Evolutionary conservation across 2,888 invertebrate species (phyloP).

Genomic region (Caenorhabditis sinica): DNA sequence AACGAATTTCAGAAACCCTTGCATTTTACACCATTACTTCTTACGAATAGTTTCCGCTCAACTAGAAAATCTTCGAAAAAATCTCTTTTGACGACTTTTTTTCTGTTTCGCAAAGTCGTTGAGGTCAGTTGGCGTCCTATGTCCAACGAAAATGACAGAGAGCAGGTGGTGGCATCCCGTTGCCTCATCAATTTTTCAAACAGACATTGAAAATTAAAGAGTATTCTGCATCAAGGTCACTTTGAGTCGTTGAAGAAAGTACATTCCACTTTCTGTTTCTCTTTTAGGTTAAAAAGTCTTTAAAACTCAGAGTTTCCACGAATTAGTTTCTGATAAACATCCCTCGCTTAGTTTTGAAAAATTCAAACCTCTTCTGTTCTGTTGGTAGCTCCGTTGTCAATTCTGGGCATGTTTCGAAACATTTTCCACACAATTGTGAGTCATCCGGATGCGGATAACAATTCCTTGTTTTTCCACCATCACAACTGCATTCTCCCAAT

Average conservation of each 20-base stretch:
- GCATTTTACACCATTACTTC: neutral
- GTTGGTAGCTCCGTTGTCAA: neutral
- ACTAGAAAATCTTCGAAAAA: neutral
- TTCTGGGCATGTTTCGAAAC: constrained; percentile 61
- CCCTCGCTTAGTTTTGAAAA: no score
- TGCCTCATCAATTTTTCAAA: constrained; percentile 53
- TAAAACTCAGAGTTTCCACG: no score
- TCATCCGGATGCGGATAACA: constrained; percentile 67
- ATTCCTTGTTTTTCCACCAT: constrained; percentile 54
- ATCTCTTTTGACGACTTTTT: neutral
- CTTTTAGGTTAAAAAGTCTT: no score
- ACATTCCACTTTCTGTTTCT: neutral
- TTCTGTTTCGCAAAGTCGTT: neutral
- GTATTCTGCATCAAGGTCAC: constrained; percentile 15
- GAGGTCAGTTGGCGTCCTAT: constrained; percentile 49
- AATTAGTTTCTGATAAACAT: no score
- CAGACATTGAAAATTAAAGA: constrained; percentile 19
- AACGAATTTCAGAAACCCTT: no score
- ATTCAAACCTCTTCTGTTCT: constrained; percentile 17
- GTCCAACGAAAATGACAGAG: constrained; percentile 12
- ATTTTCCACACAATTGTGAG: constrained; percentile 63
- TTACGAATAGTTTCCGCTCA: neutral
- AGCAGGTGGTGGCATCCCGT: constrained; percentile 42
- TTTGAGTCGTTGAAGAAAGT: neutral
- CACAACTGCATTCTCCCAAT: constrained; percentile 50